phyloP scores from a whole-genome alignment of 2,888 invertebrate genomes.

The Catocala nupta region DNA sequence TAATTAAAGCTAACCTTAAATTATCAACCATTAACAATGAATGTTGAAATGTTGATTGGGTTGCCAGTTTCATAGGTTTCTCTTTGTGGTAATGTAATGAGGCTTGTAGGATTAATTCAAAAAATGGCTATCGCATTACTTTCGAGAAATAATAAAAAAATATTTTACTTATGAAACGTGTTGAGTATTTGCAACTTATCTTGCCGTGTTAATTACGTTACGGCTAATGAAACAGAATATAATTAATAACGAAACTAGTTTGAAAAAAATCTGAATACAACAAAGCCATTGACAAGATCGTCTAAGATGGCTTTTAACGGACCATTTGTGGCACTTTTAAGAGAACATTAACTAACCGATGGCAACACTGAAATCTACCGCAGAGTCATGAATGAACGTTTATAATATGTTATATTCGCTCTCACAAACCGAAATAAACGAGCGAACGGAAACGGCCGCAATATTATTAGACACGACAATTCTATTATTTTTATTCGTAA shows the following conservation, averaged over 20 bases:
- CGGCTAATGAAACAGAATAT: background rate
- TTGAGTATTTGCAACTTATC: no score
- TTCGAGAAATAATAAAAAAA: no score
- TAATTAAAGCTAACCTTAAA: slow-evolving; percentile 68
- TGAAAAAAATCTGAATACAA: background rate
- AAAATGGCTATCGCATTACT: background rate
- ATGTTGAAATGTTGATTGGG: slow-evolving; percentile 49
- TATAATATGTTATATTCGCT: slow-evolving; percentile 81
- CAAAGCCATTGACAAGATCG: slow-evolving; percentile 9
- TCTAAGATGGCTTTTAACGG: slow-evolving; percentile 9
- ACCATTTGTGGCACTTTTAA: slow-evolving; percentile 27
- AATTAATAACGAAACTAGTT: background rate
- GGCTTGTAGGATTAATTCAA: no score
- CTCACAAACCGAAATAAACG: slow-evolving; percentile 83
- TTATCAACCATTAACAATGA: slow-evolving; percentile 71
- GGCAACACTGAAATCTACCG: slow-evolving; percentile 44
- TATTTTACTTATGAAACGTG: background rate
- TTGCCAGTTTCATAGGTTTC: slow-evolving; percentile 22
- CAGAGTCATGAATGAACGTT: slow-evolving; percentile 74
- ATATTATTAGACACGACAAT: slow-evolving; percentile 87
- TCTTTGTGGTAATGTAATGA: background rate
- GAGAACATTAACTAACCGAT: slow-evolving; percentile 32
- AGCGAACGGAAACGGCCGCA: slow-evolving; percentile 85
- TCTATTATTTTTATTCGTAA: slow-evolving; percentile 88
- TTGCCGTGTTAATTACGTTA: no score